These are phyloP conservation scores for Aphelenchoides avenae DNA, from an alignment of 1,140 invertebrate genomes.

Conservation along the genomic window DNA sequence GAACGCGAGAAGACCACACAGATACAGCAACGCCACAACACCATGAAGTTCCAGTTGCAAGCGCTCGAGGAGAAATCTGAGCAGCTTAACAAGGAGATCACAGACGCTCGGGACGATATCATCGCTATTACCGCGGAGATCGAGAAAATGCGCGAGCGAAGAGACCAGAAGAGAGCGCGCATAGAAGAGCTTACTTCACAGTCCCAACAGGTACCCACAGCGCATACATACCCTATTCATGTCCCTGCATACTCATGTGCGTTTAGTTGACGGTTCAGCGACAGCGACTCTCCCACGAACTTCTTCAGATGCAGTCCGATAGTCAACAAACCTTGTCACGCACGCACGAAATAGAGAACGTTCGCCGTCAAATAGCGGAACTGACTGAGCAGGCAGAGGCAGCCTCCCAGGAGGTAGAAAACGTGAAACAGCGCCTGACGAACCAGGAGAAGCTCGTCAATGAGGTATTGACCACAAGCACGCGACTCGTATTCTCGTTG, in stretches of 20 bases:
- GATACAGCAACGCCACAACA: conserved; percentile 82
- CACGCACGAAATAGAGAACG: conserved; percentile 37
- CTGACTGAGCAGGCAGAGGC: conserved; percentile 21
- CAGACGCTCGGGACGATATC: conserved; percentile 79
- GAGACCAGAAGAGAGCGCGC: conserved; percentile 81
- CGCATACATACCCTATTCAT: conserved; percentile 8
- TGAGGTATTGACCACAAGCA: conserved; percentile 27
- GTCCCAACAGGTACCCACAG: conserved; percentile 43
- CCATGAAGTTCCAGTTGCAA: conserved; percentile 75
- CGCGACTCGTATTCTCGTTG: background rate
- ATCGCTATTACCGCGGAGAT: conserved; percentile 88
- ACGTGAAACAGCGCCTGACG: conserved; percentile 9
- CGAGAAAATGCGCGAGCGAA: conserved; percentile 79
- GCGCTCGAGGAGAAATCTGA: conserved; percentile 76
- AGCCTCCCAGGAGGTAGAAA: conserved; percentile 22
- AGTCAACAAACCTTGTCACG: conserved; percentile 32
- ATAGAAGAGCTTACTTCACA: conserved; percentile 77
- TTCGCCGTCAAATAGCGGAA: conserved; percentile 23
- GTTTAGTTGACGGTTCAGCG: conserved; percentile 42
- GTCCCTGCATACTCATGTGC: background rate
- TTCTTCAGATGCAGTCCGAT: conserved; percentile 43
- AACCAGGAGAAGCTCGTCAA: conserved; percentile 43
- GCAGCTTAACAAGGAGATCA: conserved; percentile 79
- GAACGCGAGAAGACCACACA: conserved; percentile 82
- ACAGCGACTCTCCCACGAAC: conserved; percentile 42